A percentile compares a stretch with the other conserved stretches of the same genome.
Evolutionary conservation across 2,113 vertebrate genomes (phyloP).

Genomic region (Mesembrinibis cayennensis): DNA sequence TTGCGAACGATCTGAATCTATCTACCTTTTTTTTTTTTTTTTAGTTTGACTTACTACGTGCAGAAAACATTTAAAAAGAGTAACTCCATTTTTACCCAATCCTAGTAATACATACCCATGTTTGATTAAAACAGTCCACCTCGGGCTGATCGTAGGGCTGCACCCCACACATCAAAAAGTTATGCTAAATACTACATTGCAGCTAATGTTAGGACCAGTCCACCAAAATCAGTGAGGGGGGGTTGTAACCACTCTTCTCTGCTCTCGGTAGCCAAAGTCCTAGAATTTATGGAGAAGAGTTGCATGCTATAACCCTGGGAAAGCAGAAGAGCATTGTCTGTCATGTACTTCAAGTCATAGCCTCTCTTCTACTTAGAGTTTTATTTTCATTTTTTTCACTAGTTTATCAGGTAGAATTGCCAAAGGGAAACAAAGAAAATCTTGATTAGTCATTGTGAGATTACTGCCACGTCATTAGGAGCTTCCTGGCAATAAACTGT

Average conservation of each 20-base stretch:
- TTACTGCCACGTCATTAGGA: neutral
- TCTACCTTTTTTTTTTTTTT: accelerated
- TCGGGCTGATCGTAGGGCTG: neutral
- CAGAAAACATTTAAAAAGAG: neutral
- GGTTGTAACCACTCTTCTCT: neutral
- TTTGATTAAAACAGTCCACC: neutral
- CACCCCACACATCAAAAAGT: too few relatives aligned
- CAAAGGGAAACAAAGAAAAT: neutral
- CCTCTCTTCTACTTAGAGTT: neutral
- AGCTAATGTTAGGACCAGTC: neutral
- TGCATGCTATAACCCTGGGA: accelerated
- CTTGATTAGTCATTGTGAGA: neutral
- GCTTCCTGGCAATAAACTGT: neutral
- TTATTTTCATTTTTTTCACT: neutral
- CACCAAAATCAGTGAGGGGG: neutral
- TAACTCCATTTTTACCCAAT: neutral
- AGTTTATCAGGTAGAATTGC: neutral
- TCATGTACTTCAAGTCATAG: neutral
- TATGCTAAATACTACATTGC: too few relatives aligned
- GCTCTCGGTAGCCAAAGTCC: neutral
- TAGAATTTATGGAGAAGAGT: neutral
- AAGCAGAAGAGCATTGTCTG: neutral
- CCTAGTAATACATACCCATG: accelerated
- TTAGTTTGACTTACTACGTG: neutral
- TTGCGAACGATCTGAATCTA: neutral